phyloP scores from a whole-genome alignment of 2,797 vertebrate species.

The Enteromius thamalakanensis region DNA sequence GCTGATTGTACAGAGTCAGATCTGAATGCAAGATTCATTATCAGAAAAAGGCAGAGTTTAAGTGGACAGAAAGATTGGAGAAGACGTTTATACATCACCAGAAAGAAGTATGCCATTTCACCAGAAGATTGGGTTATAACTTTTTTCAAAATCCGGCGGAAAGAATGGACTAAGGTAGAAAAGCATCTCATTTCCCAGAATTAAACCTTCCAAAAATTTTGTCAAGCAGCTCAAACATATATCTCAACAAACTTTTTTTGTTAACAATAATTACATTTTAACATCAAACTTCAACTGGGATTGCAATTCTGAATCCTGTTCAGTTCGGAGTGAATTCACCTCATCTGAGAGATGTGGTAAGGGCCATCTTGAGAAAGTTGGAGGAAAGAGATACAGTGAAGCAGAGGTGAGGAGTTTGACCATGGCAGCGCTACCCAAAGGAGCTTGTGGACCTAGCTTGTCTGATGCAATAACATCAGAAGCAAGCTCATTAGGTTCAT shows the following conservation, averaged over 20 bases:
- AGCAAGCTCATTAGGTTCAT: slow-evolving; percentile 83
- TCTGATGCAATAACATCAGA: slow-evolving; percentile 79
- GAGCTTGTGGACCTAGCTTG: slow-evolving; percentile 72
- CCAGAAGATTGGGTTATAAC: neutral
- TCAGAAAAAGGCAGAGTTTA: neutral
- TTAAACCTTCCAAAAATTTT: neutral
- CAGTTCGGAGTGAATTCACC: neutral
- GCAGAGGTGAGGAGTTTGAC: slow-evolving; percentile 70
- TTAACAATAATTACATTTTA: neutral
- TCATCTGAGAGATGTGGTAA: neutral
- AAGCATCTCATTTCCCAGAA: neutral
- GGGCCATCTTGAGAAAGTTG: slow-evolving; percentile 24
- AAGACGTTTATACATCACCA: neutral
- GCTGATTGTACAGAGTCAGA: neutral
- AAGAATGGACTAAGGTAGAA: neutral
- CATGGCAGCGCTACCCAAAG: slow-evolving; percentile 71
- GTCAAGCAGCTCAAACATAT: neutral
- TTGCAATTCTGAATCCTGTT: neutral
- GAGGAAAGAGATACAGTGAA: slow-evolving; percentile 47
- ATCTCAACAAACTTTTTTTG: neutral
- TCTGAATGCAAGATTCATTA: neutral
- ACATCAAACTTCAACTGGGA: neutral
- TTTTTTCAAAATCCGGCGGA: neutral
- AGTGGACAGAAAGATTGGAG: neutral
- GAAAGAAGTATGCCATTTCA: neutral